These are phyloP conservation scores for Halocaridina rubra DNA, from an alignment of 2,888 invertebrate genomes.

Conservation along the genomic window DNA sequence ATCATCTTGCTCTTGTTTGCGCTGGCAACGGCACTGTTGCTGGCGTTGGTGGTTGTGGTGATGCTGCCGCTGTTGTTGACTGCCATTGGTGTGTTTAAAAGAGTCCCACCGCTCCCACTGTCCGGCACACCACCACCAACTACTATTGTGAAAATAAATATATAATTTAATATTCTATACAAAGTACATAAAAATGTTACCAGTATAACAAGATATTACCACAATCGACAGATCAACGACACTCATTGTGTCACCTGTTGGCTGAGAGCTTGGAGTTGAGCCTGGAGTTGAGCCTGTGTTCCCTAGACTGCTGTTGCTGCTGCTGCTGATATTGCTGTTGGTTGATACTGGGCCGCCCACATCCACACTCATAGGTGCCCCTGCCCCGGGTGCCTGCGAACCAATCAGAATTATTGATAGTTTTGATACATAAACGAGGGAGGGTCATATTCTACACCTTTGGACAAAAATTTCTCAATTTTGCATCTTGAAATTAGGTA, in stretches of 20 bases:
- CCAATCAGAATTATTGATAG: no score
- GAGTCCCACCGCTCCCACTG: constrained; percentile 26
- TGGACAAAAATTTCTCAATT: no score
- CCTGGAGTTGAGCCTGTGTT: no score
- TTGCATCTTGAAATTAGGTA: no score
- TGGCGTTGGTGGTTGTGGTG: constrained; percentile 37
- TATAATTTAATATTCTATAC: no score
- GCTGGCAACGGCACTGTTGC: constrained; percentile 20
- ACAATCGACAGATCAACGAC: background rate
- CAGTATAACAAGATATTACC: no score
- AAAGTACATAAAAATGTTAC: no score
- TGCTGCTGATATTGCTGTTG: constrained; percentile 36
- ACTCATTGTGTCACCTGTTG: constrained; percentile 11
- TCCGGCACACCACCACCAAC: constrained; percentile 28
- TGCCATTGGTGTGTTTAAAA: background rate
- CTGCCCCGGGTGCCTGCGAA: constrained; percentile 49
- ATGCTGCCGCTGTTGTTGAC: constrained; percentile 23
- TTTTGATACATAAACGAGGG: no score
- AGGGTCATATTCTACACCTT: no score
- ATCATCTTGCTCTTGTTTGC: constrained; percentile 40
- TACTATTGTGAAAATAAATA: constrained; percentile 1
- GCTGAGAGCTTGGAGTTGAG: constrained; percentile 50
- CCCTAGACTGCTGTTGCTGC: background rate
- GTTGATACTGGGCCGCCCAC: constrained; percentile 52
- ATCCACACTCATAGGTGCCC: constrained; percentile 58